Evolutionary conservation across 2,113 vertebrate genomes (phyloP).

Genomic region (Microcebus murinus): DNA sequence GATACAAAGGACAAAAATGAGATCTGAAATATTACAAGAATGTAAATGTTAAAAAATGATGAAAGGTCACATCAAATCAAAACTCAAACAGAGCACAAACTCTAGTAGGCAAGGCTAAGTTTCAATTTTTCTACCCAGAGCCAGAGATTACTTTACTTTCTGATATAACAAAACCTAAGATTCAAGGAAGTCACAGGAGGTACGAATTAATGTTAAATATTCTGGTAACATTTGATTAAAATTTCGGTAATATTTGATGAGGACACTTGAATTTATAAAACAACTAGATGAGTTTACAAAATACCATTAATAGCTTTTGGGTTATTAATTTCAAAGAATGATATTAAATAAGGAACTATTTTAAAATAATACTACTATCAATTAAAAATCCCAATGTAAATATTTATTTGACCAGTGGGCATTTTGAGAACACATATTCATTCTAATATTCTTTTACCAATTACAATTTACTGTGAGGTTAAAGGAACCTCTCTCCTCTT

Average conservation of each 20-base stretch:
- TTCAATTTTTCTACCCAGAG: not conserved
- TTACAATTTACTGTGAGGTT: not conserved
- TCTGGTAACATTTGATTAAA: not conserved
- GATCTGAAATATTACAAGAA: not conserved
- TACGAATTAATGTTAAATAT: not conserved
- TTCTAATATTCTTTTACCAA: not conserved
- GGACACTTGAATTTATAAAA: not conserved
- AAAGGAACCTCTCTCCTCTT: not conserved
- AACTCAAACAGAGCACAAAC: not conserved
- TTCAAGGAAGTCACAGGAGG: not conserved
- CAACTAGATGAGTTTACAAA: not conserved
- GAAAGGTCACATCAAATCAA: not conserved
- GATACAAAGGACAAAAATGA: not conserved
- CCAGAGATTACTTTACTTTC: not conserved
- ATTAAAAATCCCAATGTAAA: not conserved
- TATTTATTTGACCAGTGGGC: not conserved
- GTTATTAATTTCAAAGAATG: not conserved
- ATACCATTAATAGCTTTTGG: not conserved
- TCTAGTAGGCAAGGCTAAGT: not conserved
- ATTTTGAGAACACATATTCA: not conserved
- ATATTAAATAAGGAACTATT: constrained; percentile 4
- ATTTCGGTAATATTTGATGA: not conserved
- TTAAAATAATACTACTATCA: not conserved
- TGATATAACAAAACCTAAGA: not conserved
- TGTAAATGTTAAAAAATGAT: not conserved